Base-by-base conservation (phyloP, 2,797 vertebrate species). In the Chelidonichthys spinosus region DNA sequence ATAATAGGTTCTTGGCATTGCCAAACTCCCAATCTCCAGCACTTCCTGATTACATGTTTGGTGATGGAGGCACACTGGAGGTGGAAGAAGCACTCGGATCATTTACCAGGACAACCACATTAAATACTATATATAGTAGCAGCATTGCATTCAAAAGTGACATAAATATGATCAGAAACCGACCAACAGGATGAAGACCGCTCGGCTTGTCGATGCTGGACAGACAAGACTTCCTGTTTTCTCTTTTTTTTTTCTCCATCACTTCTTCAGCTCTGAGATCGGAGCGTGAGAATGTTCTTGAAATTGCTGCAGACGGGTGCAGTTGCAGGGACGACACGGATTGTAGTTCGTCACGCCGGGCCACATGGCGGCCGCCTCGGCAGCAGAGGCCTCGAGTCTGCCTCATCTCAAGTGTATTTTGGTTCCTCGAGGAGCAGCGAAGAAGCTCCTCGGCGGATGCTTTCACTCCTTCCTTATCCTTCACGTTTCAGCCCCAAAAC, bases 381-480 rank as follows among this genome's bases (percentile, higher is more conserved):
- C 69, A 40, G 13, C 76, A 33, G 46, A 72, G 40, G 43, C 59
- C 13, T 5, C 50, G 17, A n/a, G 68, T 52, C 61, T 32, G 53
- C 40, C 64, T 73, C 42, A 17, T 69, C 56, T 7, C 15, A 11
- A 36, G 42, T 71, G 65, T 71, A 44, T 81, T 73, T 79, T 59
- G 52, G 53, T 47, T 33, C 58, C 7, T 63, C 32, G 68, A 32
- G 39, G 44, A 52, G 62, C 36, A 3, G 15, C 2, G 35, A 55
- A 65, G 25, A 54, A 18, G 33, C 65, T 63, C 40, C 68, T 70
- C 42, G 73, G 73, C 52, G 36, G 79, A 70, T 49, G 73, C 76
- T 73, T 55, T 44, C 50, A 69, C 63, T 61, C 73, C 68, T 58
- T 82, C 67, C 52, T 83, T 82, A 66, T 78, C 78, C 58, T 47